phyloP scores from a whole-genome alignment of 1,140 invertebrate genomes.

The Pissodes strobi region DNA sequence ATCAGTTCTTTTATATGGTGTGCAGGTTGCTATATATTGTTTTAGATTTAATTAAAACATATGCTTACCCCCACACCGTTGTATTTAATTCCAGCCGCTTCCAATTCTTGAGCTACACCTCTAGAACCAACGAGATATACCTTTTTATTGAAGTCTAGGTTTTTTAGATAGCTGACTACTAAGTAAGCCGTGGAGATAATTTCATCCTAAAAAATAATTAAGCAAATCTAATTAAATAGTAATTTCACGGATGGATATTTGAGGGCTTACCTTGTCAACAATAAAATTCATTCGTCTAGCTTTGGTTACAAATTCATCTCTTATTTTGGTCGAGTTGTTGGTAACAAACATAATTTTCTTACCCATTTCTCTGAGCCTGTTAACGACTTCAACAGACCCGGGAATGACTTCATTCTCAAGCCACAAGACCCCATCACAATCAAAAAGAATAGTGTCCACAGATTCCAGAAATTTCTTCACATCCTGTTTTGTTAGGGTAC shows the following conservation, averaged over 20 bases:
- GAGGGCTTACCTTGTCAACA: slow-evolving; percentile 67
- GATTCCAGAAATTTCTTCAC: slow-evolving; percentile 66
- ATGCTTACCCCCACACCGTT: slow-evolving; percentile 72
- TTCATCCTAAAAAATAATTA: slow-evolving; percentile 70
- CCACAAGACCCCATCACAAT: slow-evolving; percentile 93
- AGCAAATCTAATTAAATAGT: background rate
- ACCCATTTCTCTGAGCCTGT: slow-evolving; percentile 70
- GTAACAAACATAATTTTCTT: slow-evolving; percentile 91
- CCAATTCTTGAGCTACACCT: slow-evolving; percentile 81
- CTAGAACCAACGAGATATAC: slow-evolving; percentile 85
- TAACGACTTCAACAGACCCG: slow-evolving; percentile 73
- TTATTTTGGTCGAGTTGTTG: slow-evolving; percentile 91
- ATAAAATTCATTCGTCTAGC: slow-evolving; percentile 76
- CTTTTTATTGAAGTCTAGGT: slow-evolving; percentile 75
- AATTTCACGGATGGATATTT: slow-evolving; percentile 1
- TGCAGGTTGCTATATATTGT: background rate
- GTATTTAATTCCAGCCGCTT: slow-evolving; percentile 74
- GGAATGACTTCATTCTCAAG: slow-evolving; percentile 70
- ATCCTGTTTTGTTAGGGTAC: slow-evolving; percentile 24
- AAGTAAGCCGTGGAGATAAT: slow-evolving; percentile 86
- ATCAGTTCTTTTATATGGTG: background rate
- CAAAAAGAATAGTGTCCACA: slow-evolving; percentile 78
- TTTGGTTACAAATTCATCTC: slow-evolving; percentile 78
- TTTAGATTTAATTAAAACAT: slow-evolving; percentile 3
- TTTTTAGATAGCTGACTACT: slow-evolving; percentile 79